These are phyloP conservation scores for Lathronympha strigana DNA, from an alignment of 2,888 invertebrate genomes.

Conservation along the genomic window DNA sequence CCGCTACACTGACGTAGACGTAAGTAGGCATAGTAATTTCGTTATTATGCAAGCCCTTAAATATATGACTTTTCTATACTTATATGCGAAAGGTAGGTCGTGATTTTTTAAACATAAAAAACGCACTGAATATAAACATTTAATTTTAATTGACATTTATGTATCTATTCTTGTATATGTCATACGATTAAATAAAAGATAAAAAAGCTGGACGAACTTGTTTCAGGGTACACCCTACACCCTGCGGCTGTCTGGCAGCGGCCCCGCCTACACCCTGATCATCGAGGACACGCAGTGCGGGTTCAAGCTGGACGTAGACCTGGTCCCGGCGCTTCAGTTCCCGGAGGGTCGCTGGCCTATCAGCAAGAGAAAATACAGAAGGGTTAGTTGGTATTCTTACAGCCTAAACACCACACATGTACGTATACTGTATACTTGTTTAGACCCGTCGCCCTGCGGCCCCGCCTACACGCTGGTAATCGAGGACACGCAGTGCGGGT, in stretches of 20 bases:
- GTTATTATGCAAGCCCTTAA: not conserved
- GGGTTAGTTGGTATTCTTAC: too few relatives aligned
- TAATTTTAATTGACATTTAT: not conserved
- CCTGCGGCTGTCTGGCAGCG: slow-evolving; percentile 61
- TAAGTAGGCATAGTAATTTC: too few relatives aligned
- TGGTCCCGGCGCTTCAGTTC: slow-evolving; percentile 82
- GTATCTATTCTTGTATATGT: slow-evolving; percentile 12
- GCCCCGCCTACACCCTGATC: slow-evolving; percentile 83
- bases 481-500: slow-evolving; percentile 49
- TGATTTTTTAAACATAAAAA: not conserved
- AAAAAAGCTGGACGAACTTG: too few relatives aligned
- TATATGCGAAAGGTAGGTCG: too few relatives aligned
- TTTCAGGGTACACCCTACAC: slow-evolving; percentile 65
- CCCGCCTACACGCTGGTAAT: slow-evolving; percentile 83
- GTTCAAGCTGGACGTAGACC: slow-evolving; percentile 75
- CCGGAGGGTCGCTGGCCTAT: slow-evolving; percentile 71
- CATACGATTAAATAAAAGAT: too few relatives aligned
- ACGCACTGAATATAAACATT: not conserved
- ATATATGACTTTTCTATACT: not conserved
- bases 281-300: slow-evolving; percentile 55
- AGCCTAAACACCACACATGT: too few relatives aligned
- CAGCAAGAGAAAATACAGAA: slow-evolving; percentile 49
- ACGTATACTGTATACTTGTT: not conserved
- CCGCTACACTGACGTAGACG: not conserved
- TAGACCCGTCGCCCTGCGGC: slow-evolving; percentile 55